Conservation (phyloP, 1,140 invertebrate genomes). For the Branchinecta lynchi region DNA sequence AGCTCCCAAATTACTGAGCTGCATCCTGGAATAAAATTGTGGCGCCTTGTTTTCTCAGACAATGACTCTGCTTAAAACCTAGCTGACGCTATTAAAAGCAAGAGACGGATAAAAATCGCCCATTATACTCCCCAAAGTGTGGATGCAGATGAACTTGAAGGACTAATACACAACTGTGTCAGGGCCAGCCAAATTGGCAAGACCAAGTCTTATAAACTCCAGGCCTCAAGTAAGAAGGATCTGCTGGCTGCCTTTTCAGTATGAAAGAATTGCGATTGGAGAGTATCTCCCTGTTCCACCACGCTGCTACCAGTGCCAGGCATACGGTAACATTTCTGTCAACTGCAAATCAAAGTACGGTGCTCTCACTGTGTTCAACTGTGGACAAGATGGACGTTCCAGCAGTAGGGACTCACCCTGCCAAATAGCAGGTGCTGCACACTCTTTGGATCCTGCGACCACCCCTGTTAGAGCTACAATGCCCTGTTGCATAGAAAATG, state of each 20-base stretch:
- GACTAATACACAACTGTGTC: neutral
- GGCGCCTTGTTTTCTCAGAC: neutral
- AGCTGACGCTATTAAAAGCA: neutral
- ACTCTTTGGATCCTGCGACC: neutral
- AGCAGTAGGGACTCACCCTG: neutral
- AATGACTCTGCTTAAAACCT: neutral
- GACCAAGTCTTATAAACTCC: neutral
- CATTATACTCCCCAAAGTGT: neutral
- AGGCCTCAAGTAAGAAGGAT: neutral
- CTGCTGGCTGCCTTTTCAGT: neutral
- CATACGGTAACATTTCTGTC: neutral
- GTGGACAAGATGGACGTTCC: constrained; percentile 1
- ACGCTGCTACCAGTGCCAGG: neutral
- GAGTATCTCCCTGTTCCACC: neutral
- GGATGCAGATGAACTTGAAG: neutral
- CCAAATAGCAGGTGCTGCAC: neutral
- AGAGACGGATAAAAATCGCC: neutral
- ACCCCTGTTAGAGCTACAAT: neutral
- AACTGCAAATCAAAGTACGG: neutral
- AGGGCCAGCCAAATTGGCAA: neutral
- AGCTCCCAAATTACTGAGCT: neutral
- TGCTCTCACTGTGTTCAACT: neutral
- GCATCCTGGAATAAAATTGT: neutral
- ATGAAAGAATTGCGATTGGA: neutral
- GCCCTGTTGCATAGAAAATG: neutral